These are phyloP conservation scores for Megaptera novaeangliae DNA, from an alignment of 2,113 vertebrate species.

Conservation along the genomic window DNA sequence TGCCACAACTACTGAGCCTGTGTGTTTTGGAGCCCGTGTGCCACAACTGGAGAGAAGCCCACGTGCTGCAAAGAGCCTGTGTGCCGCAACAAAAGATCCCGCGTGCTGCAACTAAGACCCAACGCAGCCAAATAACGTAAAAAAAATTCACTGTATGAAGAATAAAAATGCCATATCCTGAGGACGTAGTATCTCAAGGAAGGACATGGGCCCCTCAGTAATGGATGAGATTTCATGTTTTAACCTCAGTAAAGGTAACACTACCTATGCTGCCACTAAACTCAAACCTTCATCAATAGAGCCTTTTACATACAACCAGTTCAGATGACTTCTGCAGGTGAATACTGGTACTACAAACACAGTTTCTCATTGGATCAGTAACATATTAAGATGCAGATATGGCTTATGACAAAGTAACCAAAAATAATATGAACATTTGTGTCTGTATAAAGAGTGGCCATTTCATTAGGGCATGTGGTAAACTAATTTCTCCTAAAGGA, in stretches of 20 bases:
- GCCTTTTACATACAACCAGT: background rate
- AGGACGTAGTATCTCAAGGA: background rate
- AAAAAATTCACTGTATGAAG: background rate
- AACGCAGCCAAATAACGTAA: no score
- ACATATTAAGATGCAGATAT: background rate
- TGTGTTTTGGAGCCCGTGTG: no score
- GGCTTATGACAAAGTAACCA: no score
- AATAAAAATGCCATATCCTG: background rate
- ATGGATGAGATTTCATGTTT: background rate
- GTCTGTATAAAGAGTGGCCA: no score
- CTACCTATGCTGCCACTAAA: background rate
- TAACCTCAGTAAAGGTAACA: background rate
- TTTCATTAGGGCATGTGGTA: background rate
- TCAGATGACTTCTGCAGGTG: background rate
- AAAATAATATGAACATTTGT: no score
- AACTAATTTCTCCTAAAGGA: background rate
- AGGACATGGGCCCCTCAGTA: background rate
- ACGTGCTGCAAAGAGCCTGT: no score
- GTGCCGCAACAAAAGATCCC: no score
- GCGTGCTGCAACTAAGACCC: no score
- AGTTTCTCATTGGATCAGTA: fast-evolving
- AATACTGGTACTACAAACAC: background rate
- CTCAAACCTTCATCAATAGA: no score
- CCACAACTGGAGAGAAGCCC: no score
- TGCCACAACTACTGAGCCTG: no score